A percentile compares a stretch with the other conserved stretches of the same genome.
Conservation (phyloP, 2,113 vertebrate species). For the Daphoenositta chrysoptera region DNA sequence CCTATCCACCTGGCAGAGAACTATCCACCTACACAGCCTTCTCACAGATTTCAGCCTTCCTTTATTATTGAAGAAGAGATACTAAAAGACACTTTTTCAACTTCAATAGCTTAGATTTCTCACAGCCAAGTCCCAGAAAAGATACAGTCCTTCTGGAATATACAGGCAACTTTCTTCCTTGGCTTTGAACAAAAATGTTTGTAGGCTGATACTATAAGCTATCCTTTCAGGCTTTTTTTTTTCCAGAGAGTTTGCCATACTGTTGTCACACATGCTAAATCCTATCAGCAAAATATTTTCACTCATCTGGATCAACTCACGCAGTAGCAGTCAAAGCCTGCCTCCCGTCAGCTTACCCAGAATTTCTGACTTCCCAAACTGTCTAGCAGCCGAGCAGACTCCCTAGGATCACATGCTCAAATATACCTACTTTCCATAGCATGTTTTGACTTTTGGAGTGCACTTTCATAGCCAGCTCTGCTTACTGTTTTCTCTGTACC, state of each 20-base stretch:
- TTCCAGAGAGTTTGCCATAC: neutral
- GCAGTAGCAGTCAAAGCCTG: neutral
- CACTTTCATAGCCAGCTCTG: neutral
- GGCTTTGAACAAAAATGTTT: neutral
- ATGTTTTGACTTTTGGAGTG: neutral
- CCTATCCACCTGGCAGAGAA: neutral
- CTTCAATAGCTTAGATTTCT: neutral
- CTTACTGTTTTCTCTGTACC: neutral
- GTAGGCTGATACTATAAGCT: neutral
- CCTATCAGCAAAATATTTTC: slow-evolving; percentile 12
- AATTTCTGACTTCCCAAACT: neutral
- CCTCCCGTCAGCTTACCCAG: neutral
- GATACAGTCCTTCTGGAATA: neutral
- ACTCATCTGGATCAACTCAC: slow-evolving; percentile 19
- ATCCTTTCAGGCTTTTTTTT: neutral
- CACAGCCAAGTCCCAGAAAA: neutral
- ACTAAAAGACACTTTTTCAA: neutral
- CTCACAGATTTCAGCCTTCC: neutral
- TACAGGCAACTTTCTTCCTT: neutral
- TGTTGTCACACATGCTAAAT: neutral
- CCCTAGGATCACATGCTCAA: neutral
- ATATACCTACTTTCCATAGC: neutral
- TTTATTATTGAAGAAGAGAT: neutral
- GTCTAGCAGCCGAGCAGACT: neutral
- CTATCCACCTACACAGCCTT: neutral